These are phyloP conservation scores for Clistopyga incitator DNA, from an alignment of 2,888 invertebrate genomes.

Conservation along the genomic window DNA sequence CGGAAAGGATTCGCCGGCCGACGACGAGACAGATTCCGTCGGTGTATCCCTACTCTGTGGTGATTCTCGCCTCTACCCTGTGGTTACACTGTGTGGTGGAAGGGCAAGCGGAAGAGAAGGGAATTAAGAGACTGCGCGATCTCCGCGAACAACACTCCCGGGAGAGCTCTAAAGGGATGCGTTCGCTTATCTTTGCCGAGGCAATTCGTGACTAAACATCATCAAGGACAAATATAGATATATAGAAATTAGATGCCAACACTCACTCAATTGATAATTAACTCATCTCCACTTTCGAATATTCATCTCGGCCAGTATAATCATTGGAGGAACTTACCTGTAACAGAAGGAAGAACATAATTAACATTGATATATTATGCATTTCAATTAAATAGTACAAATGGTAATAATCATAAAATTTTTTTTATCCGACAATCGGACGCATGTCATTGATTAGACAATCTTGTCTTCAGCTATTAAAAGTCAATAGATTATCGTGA, in stretches of 20 bases:
- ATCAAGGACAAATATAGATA: background rate
- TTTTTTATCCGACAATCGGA: no score
- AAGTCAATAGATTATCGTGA: background rate
- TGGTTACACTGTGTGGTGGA: background rate
- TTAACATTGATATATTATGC: background rate
- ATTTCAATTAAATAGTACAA: background rate
- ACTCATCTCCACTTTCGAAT: conserved; percentile 12
- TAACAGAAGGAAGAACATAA: conserved; percentile 67
- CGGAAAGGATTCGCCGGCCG: conserved; percentile 65
- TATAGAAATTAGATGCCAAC: background rate
- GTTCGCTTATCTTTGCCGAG: conserved; percentile 4
- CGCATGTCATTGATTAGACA: no score
- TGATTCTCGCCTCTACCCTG: conserved; percentile 18
- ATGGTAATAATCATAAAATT: no score
- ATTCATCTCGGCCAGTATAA: conserved; percentile 13
- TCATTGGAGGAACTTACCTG: conserved; percentile 73
- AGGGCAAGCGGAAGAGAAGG: background rate
- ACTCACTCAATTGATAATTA: conserved; percentile 49
- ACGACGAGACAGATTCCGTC: conserved; percentile 44
- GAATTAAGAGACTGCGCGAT: conserved; percentile 1
- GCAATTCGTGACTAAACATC: background rate
- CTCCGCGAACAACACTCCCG: background rate
- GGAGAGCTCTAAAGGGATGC: conserved; percentile 1
- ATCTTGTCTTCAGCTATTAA: background rate
- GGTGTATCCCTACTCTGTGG: background rate